phyloP scores from a whole-genome alignment of 2,888 invertebrate genomes.

The Timandra comae region DNA sequence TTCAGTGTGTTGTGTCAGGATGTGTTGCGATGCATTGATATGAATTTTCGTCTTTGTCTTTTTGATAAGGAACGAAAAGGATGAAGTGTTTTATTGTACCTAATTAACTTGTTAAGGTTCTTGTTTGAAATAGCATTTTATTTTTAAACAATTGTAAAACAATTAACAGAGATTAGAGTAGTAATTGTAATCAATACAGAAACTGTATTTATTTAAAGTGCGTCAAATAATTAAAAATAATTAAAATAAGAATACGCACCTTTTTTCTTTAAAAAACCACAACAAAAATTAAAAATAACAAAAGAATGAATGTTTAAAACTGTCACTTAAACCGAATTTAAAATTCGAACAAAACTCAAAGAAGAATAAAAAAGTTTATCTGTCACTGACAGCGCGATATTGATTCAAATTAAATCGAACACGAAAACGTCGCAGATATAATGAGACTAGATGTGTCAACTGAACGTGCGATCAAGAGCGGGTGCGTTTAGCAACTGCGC shows the following conservation, averaged over 20 bases:
- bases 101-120: background rate
- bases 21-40: background rate
- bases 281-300: constrained; percentile 12
- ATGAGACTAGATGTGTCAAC: constrained; percentile 59
- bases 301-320: constrained; percentile 1
- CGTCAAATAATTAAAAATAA: no score
- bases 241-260: constrained; percentile 44
- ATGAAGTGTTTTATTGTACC: constrained; percentile 3
- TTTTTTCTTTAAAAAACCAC: constrained; percentile 19
- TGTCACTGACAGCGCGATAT: constrained; percentile 14
- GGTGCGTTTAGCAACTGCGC: constrained; percentile 74
- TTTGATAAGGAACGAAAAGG: constrained; percentile 15
- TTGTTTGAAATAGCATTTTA: background rate
- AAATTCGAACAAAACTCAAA: constrained; percentile 6
- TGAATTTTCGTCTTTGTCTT: no score
- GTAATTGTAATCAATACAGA: background rate
- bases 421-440: constrained; percentile 27
- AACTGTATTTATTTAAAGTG: no score
- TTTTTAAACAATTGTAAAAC: background rate
- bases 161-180: background rate
- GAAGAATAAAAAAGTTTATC: constrained; percentile 1
- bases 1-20: constrained; percentile 20
- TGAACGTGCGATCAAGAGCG: constrained; percentile 66
- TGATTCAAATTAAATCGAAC: constrained; percentile 25
- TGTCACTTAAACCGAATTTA: constrained; percentile 1